These are phyloP conservation scores for Polypedilum vanderplanki DNA, from an alignment of 1,140 invertebrate genomes.

Conservation along the genomic window DNA sequence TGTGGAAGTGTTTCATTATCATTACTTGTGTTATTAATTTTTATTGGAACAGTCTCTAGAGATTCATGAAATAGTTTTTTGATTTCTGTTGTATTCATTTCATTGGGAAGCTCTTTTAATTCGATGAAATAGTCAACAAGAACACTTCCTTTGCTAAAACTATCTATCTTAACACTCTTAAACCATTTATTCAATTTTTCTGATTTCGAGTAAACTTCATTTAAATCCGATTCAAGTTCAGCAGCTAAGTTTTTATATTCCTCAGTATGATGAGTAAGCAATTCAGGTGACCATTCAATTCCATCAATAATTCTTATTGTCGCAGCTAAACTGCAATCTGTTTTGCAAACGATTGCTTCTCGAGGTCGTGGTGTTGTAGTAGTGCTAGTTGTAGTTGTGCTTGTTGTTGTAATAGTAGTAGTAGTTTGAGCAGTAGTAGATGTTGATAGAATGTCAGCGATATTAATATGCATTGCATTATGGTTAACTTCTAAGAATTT, in stretches of 20 bases:
- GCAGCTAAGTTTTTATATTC: slow-evolving; percentile 77
- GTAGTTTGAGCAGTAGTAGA: slow-evolving; percentile 42
- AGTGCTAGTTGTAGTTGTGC: slow-evolving; percentile 70
- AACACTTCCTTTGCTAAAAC: slow-evolving; percentile 79
- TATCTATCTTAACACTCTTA: slow-evolving; percentile 76
- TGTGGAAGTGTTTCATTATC: slow-evolving; percentile 35
- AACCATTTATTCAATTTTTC: slow-evolving; percentile 70
- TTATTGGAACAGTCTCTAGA: slow-evolving; percentile 50
- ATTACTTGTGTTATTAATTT: slow-evolving; percentile 37
- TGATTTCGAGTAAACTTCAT: slow-evolving; percentile 70
- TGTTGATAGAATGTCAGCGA: slow-evolving; percentile 38
- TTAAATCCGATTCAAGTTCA: slow-evolving; percentile 72
- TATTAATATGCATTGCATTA: slow-evolving; percentile 50
- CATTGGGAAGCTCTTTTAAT: slow-evolving; percentile 64
- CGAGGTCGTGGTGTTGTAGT: slow-evolving; percentile 63
- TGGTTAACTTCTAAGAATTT: slow-evolving; percentile 67
- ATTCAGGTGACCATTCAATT: slow-evolving; percentile 74
- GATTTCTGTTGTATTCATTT: slow-evolving; percentile 72
- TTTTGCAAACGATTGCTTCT: slow-evolving; percentile 68
- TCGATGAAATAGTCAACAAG: slow-evolving; percentile 82
- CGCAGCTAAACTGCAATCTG: slow-evolving; percentile 73
- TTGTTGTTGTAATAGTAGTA: slow-evolving; percentile 55
- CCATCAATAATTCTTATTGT: slow-evolving; percentile 76
- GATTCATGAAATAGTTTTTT: slow-evolving; percentile 75
- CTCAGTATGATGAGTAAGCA: slow-evolving; percentile 74